These are phyloP conservation scores for Mycetomoellerius zeteki DNA, from an alignment of 1,140 invertebrate genomes.

Conservation along the genomic window DNA sequence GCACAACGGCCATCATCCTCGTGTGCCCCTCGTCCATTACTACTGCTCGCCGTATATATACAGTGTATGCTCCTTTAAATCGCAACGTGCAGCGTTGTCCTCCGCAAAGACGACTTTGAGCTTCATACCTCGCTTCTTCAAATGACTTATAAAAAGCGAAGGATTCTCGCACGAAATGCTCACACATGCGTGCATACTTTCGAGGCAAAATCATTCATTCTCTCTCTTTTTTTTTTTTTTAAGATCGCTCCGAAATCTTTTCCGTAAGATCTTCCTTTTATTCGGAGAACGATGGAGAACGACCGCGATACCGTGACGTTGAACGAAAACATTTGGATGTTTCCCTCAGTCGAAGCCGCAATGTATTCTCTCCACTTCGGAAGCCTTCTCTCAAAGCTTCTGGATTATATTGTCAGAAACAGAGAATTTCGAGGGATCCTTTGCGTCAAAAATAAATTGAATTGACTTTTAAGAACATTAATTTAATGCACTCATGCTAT, in stretches of 20 bases:
- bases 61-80: conserved; percentile 50
- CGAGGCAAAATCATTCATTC: background rate
- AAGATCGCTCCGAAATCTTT: background rate
- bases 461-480: too few relatives aligned
- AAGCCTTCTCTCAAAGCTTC: background rate
- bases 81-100: conserved; percentile 10
- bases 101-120: background rate
- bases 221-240: background rate
- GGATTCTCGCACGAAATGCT: background rate
- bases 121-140: conserved; percentile 15
- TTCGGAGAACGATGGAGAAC: background rate
- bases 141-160: conserved; percentile 27
- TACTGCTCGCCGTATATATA: conserved; percentile 68
- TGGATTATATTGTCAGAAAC: background rate
- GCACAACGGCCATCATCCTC: conserved; percentile 73
- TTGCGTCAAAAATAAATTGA: background rate
- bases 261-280: background rate
- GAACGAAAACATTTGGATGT: background rate
- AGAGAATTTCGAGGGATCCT: background rate
- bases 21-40: conserved; percentile 73
- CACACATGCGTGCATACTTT: background rate
- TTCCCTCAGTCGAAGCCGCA: background rate
- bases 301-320: background rate
- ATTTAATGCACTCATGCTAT: too few relatives aligned
- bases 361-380: background rate